A percentile compares a stretch with the other conserved stretches of the same genome.
Evolutionary conservation across 1,140 invertebrate species (phyloP).

Genomic region (Bombus pyrosoma): DNA sequence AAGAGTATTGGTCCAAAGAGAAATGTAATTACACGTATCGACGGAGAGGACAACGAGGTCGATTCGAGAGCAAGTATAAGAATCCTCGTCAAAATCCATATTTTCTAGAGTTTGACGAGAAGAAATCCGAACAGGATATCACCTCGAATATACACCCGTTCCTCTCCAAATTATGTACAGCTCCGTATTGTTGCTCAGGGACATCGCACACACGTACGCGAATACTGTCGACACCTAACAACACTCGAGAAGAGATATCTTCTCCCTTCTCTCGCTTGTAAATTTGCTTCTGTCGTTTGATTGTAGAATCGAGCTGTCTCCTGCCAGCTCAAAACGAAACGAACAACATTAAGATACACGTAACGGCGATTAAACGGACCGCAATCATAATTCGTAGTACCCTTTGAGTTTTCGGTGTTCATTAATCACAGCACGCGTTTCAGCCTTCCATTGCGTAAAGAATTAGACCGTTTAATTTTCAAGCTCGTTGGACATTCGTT

Average conservation of each 20-base stretch:
- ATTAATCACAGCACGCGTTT: constrained; percentile 79
- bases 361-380: constrained; percentile 51
- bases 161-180: constrained; percentile 6
- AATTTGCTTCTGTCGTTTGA: neutral
- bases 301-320: neutral
- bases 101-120: neutral
- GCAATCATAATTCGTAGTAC: constrained; percentile 72
- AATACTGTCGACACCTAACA: constrained; percentile 42
- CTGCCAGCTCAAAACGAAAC: constrained; percentile 9
- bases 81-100: neutral
- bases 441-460: constrained; percentile 74
- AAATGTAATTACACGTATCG: constrained; percentile 64
- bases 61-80: neutral
- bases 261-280: neutral
- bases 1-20: constrained; percentile 71
- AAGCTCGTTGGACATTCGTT: constrained; percentile 14
- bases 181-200: constrained; percentile 14
- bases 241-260: neutral
- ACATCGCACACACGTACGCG: constrained; percentile 31
- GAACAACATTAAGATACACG: constrained; percentile 59
- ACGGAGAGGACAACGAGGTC: neutral
- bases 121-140: no score
- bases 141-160: neutral
- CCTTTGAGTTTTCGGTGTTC: constrained; percentile 78
- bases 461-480: constrained; percentile 62